phyloP scores from a whole-genome alignment of 2,888 invertebrate genomes.

The Alentia gelatinosa region DNA sequence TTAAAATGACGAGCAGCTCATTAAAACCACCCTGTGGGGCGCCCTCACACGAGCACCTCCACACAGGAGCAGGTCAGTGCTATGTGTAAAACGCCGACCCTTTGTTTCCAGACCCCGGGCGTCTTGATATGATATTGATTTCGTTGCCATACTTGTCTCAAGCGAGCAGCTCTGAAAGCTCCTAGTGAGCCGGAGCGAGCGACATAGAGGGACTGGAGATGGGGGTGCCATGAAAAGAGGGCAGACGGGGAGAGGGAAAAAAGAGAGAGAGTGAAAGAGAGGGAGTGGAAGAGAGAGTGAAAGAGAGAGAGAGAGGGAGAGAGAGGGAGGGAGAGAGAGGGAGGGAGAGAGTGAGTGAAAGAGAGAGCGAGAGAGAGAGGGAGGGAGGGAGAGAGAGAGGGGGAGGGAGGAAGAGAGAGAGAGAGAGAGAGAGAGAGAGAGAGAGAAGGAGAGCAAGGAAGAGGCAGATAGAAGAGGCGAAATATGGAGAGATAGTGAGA shows the following conservation, averaged over 20 bases:
- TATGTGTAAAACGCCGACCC: not conserved
- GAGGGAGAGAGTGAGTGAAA: not conserved
- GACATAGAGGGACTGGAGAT: not conserved
- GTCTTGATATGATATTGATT: conserved; percentile 17
- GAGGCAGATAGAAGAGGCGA: not conserved
- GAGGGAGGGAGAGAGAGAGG: not conserved
- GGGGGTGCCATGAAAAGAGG: not conserved
- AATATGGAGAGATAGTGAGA: not conserved
- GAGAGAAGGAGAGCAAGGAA: not conserved
- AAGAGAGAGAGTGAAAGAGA: not conserved
- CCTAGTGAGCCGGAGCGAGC: not conserved
- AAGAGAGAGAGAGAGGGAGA: not conserved
- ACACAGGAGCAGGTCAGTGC: not conserved
- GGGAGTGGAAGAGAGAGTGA: not conserved
- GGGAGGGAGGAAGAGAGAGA: not conserved
- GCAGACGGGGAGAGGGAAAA: not conserved
- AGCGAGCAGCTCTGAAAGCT: not conserved
- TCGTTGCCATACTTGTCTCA: not conserved
- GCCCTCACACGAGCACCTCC: not conserved
- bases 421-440: not conserved
- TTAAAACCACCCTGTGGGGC: not conserved
- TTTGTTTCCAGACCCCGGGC: not conserved
- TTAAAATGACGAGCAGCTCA: conserved; percentile 1
- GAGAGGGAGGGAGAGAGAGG: not conserved
- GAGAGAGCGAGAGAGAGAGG: not conserved